These are phyloP conservation scores for Phengaris arion DNA, from an alignment of 2,888 invertebrate species.

Conservation along the genomic window DNA sequence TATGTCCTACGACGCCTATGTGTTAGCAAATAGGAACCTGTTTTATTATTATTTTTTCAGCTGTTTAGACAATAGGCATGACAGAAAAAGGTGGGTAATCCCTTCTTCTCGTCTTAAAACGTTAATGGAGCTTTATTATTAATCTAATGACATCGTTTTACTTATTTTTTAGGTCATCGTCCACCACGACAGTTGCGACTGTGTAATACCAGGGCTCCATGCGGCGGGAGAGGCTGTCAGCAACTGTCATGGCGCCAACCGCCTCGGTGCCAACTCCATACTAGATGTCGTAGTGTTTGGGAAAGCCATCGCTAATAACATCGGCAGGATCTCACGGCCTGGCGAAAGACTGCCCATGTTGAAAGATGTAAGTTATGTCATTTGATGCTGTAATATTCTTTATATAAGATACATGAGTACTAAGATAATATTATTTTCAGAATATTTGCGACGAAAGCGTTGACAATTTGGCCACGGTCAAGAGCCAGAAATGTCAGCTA, in stretches of 20 bases:
- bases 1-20: no score
- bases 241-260: slow-evolving; percentile 98
- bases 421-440: slow-evolving; percentile 57
- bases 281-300: slow-evolving; percentile 98
- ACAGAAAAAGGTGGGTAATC: no score
- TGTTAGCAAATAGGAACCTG: no score
- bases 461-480: slow-evolving; percentile 91
- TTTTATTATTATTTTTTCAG: no score
- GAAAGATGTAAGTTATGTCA: slow-evolving; percentile 79
- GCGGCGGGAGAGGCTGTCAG: slow-evolving; percentile 96
- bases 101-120: no score
- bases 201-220: slow-evolving; percentile 90
- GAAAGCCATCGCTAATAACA: slow-evolving; percentile 93
- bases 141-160: background rate
- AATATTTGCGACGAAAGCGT: slow-evolving; percentile 92
- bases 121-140: no score
- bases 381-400: background rate
- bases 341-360: slow-evolving; percentile 87
- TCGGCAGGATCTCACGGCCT: slow-evolving; percentile 88
- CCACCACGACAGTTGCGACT: slow-evolving; percentile 79
- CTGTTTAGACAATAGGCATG: no score
- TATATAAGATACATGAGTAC: no score
- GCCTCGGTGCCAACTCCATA: slow-evolving; percentile 98
- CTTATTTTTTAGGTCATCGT: slow-evolving; percentile 75
- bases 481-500: slow-evolving; percentile 86